Conservation (phyloP, 2,113 vertebrate genomes). For the Sigmodon hispidus region DNA sequence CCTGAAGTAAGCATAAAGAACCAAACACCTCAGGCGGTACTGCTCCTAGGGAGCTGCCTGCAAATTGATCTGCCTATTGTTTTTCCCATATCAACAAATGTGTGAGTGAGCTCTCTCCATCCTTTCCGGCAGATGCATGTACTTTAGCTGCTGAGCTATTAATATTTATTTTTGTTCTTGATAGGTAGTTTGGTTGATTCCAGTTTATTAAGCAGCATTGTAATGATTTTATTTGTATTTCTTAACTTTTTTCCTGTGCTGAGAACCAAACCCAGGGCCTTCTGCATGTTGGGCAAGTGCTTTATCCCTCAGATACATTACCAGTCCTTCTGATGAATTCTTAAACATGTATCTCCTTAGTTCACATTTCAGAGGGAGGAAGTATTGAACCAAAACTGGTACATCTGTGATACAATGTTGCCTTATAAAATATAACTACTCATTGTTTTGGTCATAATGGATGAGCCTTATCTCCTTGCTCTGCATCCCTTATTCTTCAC, state of each 20-base stretch:
- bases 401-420: neutral
- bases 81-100: conserved; percentile 10
- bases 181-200: neutral
- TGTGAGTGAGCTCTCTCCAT: conserved; percentile 5
- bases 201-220: neutral
- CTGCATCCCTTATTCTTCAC: neutral
- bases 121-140: neutral
- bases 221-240: neutral
- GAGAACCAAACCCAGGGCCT: neutral
- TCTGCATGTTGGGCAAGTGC: neutral
- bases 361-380: conserved; percentile 22
- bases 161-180: conserved; percentile 18
- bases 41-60: neutral
- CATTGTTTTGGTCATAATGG: neutral
- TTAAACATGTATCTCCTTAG: neutral
- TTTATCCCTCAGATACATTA: neutral
- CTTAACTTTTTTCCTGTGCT: neutral
- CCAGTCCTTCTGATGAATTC: neutral
- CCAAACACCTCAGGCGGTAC: neutral
- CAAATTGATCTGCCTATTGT: neutral
- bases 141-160: conserved; percentile 12
- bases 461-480: neutral
- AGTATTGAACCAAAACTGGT: neutral
- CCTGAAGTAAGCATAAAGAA: conserved; percentile 44
- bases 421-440: neutral